Conservation (phyloP, 2,888 invertebrate genomes). For the Neuroscelio doddi region DNA sequence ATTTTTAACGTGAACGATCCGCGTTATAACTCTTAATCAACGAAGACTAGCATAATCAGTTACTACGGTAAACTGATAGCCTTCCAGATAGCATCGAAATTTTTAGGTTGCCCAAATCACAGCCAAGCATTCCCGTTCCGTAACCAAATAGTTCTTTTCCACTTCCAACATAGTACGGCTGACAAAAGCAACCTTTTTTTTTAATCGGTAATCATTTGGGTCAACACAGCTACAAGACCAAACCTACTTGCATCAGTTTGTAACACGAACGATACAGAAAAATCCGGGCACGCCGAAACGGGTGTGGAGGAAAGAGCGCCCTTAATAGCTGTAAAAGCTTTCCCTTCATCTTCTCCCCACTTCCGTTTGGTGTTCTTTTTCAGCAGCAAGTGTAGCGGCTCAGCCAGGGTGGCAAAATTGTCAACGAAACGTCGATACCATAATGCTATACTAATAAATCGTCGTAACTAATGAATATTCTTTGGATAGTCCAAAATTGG, state of each 20-base stretch:
- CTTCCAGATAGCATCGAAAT: slow-evolving; percentile 29
- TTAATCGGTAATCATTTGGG: slow-evolving; percentile 35
- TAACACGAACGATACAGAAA: slow-evolving; percentile 27
- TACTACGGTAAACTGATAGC: slow-evolving; percentile 37
- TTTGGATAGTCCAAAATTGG: slow-evolving; percentile 15
- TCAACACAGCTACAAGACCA: slow-evolving; percentile 41
- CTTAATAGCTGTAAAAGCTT: slow-evolving; percentile 1
- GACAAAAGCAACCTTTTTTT: slow-evolving; percentile 38
- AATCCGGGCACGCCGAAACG: slow-evolving; percentile 46
- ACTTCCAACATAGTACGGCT: slow-evolving; percentile 25
- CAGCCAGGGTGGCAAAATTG: neutral
- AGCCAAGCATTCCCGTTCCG: slow-evolving; percentile 44
- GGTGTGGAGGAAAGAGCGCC: slow-evolving; percentile 16
- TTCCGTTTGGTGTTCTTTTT: neutral
- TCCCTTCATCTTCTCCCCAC: slow-evolving; percentile 8
- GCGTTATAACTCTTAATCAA: slow-evolving; percentile 30
- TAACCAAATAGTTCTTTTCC: slow-evolving; percentile 33
- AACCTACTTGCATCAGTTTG: slow-evolving; percentile 40
- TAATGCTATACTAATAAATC: slow-evolving; percentile 10
- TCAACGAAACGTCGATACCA: slow-evolving; percentile 9
- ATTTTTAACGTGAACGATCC: too few relatives aligned
- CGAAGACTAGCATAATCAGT: slow-evolving; percentile 45
- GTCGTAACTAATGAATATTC: slow-evolving; percentile 5
- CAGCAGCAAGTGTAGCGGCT: neutral
- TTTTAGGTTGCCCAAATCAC: slow-evolving; percentile 36